phyloP scores from a whole-genome alignment of 2,888 invertebrate genomes.

The Drosophila bunnanda region DNA sequence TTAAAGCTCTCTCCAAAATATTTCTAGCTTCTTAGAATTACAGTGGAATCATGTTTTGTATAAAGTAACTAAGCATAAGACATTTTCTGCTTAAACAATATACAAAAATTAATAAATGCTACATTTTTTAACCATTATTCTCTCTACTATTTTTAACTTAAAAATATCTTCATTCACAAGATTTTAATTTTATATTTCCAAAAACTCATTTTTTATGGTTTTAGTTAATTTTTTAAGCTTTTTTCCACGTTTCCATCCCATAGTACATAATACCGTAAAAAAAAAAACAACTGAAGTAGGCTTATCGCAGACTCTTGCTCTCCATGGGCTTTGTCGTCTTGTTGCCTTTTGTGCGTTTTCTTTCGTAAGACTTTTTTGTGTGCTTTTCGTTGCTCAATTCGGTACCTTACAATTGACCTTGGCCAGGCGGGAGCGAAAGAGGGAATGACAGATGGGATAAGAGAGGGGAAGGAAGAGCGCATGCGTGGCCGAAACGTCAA shows the following conservation, averaged over 20 bases:
- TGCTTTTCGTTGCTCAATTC: slow-evolving; percentile 21
- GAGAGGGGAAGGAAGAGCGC: slow-evolving; percentile 8
- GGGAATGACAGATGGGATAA: not conserved
- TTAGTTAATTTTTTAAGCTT: not conserved
- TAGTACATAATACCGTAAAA: slow-evolving; percentile 44
- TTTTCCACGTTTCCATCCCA: slow-evolving; percentile 34
- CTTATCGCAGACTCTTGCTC: slow-evolving; percentile 40
- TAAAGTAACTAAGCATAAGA: not conserved
- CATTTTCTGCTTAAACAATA: too few species aligned
- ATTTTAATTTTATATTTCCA: not conserved
- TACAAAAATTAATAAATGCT: too few species aligned
- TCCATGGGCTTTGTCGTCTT: slow-evolving; percentile 13
- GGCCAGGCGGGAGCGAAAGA: slow-evolving; percentile 3
- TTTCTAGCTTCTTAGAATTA: slow-evolving; percentile 3
- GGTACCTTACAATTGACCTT: slow-evolving; percentile 69
- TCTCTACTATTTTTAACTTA: too few species aligned
- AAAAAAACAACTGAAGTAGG: slow-evolving; percentile 13
- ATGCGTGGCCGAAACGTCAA: slow-evolving; percentile 32
- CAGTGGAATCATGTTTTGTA: slow-evolving; percentile 6
- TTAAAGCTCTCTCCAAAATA: slow-evolving; percentile 24
- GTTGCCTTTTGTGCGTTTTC: slow-evolving; percentile 44
- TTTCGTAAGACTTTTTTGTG: slow-evolving; percentile 39
- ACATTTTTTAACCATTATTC: too few species aligned
- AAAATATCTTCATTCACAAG: not conserved
- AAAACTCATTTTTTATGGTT: not conserved